phyloP scores from a whole-genome alignment of 2,113 vertebrate species.

The Cariama cristata region DNA sequence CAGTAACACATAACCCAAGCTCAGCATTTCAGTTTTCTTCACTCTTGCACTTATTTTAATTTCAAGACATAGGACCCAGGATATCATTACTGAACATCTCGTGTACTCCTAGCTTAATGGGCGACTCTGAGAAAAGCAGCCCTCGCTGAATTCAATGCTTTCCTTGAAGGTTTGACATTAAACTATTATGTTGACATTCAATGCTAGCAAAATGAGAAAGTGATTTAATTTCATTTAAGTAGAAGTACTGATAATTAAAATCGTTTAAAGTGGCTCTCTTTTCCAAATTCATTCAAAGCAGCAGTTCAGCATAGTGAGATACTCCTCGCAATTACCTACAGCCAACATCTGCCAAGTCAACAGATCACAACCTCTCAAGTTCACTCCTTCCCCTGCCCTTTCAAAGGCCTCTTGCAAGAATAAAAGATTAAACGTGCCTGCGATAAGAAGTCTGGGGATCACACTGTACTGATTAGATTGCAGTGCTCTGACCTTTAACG shows the following conservation, averaged over 20 bases:
- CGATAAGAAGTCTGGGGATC: not conserved
- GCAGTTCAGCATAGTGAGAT: not conserved
- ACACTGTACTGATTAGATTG: not conserved
- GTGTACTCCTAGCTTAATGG: not conserved
- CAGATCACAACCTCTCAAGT: not conserved
- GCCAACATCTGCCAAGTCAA: not conserved
- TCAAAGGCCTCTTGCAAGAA: slow-evolving; percentile 21
- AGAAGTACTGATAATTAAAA: not conserved
- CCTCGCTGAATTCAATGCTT: rapidly evolving
- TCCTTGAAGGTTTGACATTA: not conserved
- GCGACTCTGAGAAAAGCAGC: not conserved
- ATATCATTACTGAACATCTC: not conserved
- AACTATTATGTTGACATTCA: not conserved
- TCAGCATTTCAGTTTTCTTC: not conserved
- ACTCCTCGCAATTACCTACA: not conserved
- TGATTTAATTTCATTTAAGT: not conserved
- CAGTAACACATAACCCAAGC: not conserved
- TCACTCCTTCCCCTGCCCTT: not conserved
- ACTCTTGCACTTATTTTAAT: not conserved
- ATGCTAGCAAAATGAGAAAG: not conserved
- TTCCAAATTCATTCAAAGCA: not conserved
- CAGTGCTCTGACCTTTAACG: not conserved
- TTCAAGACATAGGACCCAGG: not conserved
- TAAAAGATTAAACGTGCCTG: not conserved
- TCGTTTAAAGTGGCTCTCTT: not conserved